Base-by-base conservation (phyloP, 2,888 invertebrate genomes). In the Scaptomyza caliginosa region DNA sequence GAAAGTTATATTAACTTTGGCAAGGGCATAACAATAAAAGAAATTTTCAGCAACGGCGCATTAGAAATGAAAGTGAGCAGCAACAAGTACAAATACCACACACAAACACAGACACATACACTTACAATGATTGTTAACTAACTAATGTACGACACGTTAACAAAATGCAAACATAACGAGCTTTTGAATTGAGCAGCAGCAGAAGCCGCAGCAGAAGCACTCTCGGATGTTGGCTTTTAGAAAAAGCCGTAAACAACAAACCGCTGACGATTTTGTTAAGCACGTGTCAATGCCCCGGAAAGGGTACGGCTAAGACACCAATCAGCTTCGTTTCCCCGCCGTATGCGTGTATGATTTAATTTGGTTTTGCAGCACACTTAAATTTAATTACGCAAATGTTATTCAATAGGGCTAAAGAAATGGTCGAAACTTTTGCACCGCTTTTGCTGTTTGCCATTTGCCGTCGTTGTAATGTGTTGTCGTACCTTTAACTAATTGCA, bases 61-160 rank as follows among this genome's bases (percentile, higher is more conserved):
- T 73, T 86, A 79, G 65, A 81, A 81, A 81, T 86, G 81, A 81
- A 81, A 81, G 81, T 81, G 82, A 86, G 82, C 57, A 83, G 72
- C 73, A 70, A 42, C 68, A 84, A 81, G 81, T 86, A 84, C 86
- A 83, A 85, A 67, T 71, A 79, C 39, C 48, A 39, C 50, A 62
- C 42, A 64, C 10, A 49, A 19, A 46, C n/a, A 34, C 28, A 19
- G 17, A 45, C 30, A 54, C 26, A 50, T 11, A 51, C 39, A n/a
- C 7, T 17, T 21, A 40, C 66, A 70, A 65, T 72, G 59, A 77
- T 67, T 68, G 81, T 79, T 83, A 74, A 76, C 74, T 74, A 77
- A 77, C 74, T 80, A 74, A 86, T 83, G 84, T 84, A 72, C 67
- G 81, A 80, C 81, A 81, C 71, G 81, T 74, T 81, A 66, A 66